Base-by-base conservation (phyloP, 2,113 vertebrate genomes). In the Megalops atlanticus region DNA sequence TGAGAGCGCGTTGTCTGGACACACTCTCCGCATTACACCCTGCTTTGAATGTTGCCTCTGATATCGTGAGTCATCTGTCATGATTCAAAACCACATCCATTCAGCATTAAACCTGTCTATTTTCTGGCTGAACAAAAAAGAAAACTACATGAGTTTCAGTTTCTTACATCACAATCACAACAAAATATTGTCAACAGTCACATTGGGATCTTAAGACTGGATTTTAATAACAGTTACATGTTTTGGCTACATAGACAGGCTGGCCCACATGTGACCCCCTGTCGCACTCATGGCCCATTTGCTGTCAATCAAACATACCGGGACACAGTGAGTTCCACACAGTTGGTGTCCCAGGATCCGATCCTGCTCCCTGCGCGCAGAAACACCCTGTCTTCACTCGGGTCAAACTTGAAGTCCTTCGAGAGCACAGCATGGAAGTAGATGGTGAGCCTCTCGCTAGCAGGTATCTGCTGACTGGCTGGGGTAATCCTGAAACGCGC, bases 351-450 rank as follows among this genome's bases (percentile, higher is more conserved):
- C 94, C 94, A 95, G 0, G 6, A n/a, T 1, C 89, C 86, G 54
- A 92, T 82, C 16, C 0, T 2, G 1, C 0, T 0, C 10, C 82
- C 89, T 0, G 89, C 95, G 31, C 52, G 86, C 81, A 99, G 77
- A 2, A 92, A 93, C 0, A 98, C 85, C 0, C 0, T 80, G 33
- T 98, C 91, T 1, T 39, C 15, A 0, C 27, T 0, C 0, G 85
- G 83, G 82, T 94, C 27, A n/a, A 97, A 83, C 3, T 83, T 88
- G 71, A 98, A 98, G 79, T 98, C 80, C 3, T 92, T 95, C 0
- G 97, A 97, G 0, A 99, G 71, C 77, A 99, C 83, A 0, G 96
- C 97, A 2, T 98, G 97, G 87, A 98, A 99, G 84, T 94, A 96
- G 0, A 99, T 93, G 0, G 70, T 94, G 71, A 98, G 76, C 0